A percentile compares a stretch with the other conserved stretches of the same genome.
These are phyloP conservation scores for Gryllus longicercus DNA, from an alignment of 2,888 invertebrate species.

Conservation along the genomic window DNA sequence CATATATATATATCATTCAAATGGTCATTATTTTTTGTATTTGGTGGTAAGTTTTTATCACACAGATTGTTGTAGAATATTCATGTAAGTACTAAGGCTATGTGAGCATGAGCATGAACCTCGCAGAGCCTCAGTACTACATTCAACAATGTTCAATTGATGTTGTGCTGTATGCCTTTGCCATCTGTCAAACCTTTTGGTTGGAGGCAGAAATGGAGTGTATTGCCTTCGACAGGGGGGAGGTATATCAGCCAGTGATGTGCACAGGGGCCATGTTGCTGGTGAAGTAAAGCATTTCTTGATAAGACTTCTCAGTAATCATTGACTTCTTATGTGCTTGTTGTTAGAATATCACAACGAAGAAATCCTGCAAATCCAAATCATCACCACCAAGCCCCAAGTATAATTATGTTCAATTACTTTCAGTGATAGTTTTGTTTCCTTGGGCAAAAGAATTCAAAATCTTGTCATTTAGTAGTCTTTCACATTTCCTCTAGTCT, in stretches of 20 bases:
- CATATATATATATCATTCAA: neutral
- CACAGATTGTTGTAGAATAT: conserved; percentile 11
- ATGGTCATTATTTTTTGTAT: neutral
- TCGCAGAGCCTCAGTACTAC: neutral
- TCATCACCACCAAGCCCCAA: conserved; percentile 32
- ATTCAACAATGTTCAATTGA: neutral
- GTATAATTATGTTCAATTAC: neutral
- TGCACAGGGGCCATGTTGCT: neutral
- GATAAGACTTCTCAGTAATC: neutral
- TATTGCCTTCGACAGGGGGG: neutral
- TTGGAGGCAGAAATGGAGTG: conserved; percentile 1
- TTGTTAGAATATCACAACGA: conserved; percentile 24
- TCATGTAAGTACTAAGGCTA: neutral
- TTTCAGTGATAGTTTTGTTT: neutral
- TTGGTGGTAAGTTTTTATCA: neutral
- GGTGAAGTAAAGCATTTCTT: conserved; percentile 18
- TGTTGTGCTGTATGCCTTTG: conserved; percentile 10
- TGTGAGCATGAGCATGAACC: neutral
- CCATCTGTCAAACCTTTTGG: conserved; percentile 10
- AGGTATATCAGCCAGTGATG: neutral
- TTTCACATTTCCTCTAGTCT: too few relatives aligned
- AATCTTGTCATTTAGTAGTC: neutral
- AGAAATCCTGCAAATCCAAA: conserved; percentile 36
- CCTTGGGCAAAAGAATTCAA: neutral
- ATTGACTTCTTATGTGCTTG: neutral